Conservation (phyloP, 2,888 invertebrate genomes). For the Parnassius smintheus region DNA sequence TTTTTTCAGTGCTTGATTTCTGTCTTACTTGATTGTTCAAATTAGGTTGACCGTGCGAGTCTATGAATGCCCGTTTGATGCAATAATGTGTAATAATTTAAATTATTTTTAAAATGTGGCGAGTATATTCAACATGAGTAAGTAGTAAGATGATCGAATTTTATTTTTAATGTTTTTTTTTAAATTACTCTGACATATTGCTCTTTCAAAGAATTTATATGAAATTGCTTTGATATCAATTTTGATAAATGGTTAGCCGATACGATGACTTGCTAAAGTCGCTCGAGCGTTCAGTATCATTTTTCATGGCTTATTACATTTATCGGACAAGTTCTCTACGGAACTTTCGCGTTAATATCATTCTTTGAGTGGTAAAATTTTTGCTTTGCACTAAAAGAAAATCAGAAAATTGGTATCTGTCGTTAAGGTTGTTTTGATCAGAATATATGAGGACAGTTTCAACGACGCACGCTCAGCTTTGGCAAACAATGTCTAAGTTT, state of each 20-base stretch:
- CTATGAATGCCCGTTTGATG: too few species aligned
- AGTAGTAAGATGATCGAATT: too few species aligned
- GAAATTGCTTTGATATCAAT: conserved; percentile 34
- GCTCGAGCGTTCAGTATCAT: conserved; percentile 37
- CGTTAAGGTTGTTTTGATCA: conserved; percentile 20
- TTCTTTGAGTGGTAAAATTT: conserved; percentile 13
- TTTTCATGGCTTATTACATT: conserved; percentile 52
- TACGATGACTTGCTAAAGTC: conserved; percentile 60
- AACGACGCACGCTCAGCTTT: conserved; percentile 2
- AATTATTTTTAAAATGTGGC: too few species aligned
- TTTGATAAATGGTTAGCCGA: conserved; percentile 54
- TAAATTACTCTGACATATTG: not conserved
- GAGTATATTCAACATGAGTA: too few species aligned
- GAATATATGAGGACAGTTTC: conserved; percentile 9
- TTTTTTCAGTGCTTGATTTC: too few species aligned
- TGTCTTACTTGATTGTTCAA: too few species aligned
- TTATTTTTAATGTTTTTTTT: too few species aligned
- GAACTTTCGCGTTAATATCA: conserved; percentile 35
- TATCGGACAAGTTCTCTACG: conserved; percentile 35
- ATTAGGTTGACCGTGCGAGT: too few species aligned
- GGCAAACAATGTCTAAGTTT: conserved; percentile 14
- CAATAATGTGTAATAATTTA: too few species aligned
- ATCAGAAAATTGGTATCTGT: conserved; percentile 23
- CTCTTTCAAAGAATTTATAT: conserved; percentile 29
- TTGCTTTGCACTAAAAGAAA: conserved; percentile 14